phyloP scores from a whole-genome alignment of 1,140 invertebrate species.

The Ridgeia piscesae region DNA sequence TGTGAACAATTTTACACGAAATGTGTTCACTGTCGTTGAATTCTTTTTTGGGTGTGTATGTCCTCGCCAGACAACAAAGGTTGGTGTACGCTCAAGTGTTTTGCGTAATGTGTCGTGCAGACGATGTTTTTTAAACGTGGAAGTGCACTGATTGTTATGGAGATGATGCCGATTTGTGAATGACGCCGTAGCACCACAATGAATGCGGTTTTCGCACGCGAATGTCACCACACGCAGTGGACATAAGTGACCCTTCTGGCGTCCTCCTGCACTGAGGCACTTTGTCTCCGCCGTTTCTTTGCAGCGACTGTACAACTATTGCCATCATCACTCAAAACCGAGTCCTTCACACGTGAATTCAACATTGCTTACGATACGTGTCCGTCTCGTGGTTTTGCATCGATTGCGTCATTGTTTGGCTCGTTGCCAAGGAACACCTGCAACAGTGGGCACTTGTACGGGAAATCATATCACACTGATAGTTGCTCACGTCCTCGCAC shows the following conservation, averaged over 20 bases:
- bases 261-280: no score
- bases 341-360: neutral
- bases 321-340: no score
- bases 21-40: neutral
- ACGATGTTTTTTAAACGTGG: neutral
- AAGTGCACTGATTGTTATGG: neutral
- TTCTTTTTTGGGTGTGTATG: neutral
- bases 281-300: no score
- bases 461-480: no score
- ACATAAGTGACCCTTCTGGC: no score
- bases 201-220: neutral
- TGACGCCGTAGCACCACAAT: neutral
- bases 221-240: neutral
- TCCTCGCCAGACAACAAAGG: neutral
- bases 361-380: neutral
- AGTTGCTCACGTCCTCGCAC: no score
- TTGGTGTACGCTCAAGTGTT: neutral
- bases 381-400: neutral
- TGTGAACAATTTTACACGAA: no score
- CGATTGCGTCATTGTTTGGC: neutral
- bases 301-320: no score
- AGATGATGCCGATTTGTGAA: neutral
- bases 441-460: neutral
- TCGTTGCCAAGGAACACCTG: neutral
- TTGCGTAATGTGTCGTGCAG: neutral